These are phyloP conservation scores for Lypha dubia DNA, from an alignment of 2,888 invertebrate species.

Conservation along the genomic window DNA sequence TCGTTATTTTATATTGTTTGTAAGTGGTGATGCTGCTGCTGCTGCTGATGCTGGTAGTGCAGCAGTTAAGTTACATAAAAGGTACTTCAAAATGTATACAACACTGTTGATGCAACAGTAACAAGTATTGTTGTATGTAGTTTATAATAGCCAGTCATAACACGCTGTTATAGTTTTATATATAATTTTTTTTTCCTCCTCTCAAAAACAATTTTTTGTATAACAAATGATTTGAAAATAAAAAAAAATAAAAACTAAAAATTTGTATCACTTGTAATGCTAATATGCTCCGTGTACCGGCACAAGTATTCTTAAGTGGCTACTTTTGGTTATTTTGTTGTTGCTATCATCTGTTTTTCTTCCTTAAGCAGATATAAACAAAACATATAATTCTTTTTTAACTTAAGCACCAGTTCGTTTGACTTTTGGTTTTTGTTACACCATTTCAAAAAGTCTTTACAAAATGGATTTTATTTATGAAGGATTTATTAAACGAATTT, in stretches of 20 bases:
- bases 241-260: no score
- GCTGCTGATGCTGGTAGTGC: conserved; percentile 34
- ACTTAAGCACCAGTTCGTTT: conserved; percentile 33
- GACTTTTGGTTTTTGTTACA: conserved; percentile 47
- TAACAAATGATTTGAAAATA: conserved; percentile 50
- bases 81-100: conserved; percentile 41
- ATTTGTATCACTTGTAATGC: conserved; percentile 71
- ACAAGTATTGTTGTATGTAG: conserved; percentile 45
- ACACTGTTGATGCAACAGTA: not conserved
- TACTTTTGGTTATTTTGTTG: not conserved
- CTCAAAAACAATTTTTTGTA: not conserved
- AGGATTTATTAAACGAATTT: no score
- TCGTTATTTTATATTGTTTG: conserved; percentile 9
- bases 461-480: not conserved
- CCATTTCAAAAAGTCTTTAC: conserved; percentile 4
- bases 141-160: conserved; percentile 64
- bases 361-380: conserved; percentile 54
- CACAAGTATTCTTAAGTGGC: not conserved
- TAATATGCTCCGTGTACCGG: conserved; percentile 57
- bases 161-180: conserved; percentile 58
- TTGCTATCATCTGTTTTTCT: conserved; percentile 11
- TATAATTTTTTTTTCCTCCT: not conserved
- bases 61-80: conserved; percentile 61
- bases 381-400: conserved; percentile 40
- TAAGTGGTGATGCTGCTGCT: conserved; percentile 36